phyloP scores from a whole-genome alignment of 2,888 invertebrate species.

The Brachycybe producta region DNA sequence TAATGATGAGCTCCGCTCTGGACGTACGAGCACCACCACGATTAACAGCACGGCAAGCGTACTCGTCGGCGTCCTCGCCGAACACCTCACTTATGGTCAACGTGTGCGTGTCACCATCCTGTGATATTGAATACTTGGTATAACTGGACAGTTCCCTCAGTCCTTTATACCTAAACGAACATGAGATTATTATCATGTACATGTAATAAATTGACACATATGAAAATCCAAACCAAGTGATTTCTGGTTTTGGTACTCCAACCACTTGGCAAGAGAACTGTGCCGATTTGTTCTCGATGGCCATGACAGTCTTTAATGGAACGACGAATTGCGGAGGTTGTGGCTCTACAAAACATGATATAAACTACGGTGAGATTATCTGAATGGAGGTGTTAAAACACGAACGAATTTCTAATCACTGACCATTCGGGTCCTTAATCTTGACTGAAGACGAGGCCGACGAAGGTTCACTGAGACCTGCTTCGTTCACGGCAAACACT shows the following conservation, averaged over 20 bases:
- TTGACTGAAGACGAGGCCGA: constrained; percentile 74
- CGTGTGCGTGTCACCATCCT: constrained; percentile 71
- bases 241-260: constrained; percentile 73
- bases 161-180: constrained; percentile 86
- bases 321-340: constrained; percentile 79
- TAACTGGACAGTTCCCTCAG: constrained; percentile 88
- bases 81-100: constrained; percentile 84
- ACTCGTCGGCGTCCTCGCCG: constrained; percentile 98
- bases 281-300: constrained; percentile 87
- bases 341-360: constrained; percentile 45
- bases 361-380: too few species aligned
- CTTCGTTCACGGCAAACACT: constrained; percentile 90
- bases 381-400: not conserved
- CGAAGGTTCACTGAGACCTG: constrained; percentile 79
- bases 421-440: constrained; percentile 79
- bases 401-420: constrained; percentile 21
- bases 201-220: constrained; percentile 3
- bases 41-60: constrained; percentile 88
- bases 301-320: constrained; percentile 71
- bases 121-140: constrained; percentile 79
- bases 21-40: constrained; percentile 89
- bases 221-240: constrained; percentile 87
- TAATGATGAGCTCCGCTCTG: constrained; percentile 87
- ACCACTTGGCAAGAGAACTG: constrained; percentile 83
- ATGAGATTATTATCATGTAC: constrained; percentile 1